These are phyloP conservation scores for Zeus faber DNA, from an alignment of 2,113 vertebrate species.

Conservation along the genomic window DNA sequence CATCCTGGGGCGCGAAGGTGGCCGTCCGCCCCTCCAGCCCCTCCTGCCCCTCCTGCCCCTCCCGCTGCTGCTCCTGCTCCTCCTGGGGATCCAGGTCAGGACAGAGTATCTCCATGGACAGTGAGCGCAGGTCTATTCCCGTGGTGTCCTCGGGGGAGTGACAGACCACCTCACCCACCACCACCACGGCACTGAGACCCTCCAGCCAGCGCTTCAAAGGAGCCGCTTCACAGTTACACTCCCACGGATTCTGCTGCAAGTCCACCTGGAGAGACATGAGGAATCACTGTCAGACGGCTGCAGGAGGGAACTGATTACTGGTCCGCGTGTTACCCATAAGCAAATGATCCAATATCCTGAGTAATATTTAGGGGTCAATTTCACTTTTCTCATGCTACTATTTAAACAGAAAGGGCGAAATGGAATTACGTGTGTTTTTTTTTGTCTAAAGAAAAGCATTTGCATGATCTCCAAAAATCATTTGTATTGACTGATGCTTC, in stretches of 20 bases:
- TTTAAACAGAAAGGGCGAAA: no score
- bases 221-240: constrained; percentile 91
- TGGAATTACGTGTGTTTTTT: no score
- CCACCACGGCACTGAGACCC: constrained; percentile 90
- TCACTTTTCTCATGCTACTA: no score
- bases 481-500: no score
- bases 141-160: constrained; percentile 85
- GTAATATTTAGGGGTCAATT: no score
- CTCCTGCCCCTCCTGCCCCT: constrained; percentile 5
- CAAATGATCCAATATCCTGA: no score
- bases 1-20: constrained; percentile 64
- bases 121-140: constrained; percentile 82
- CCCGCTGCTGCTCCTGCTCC: constrained; percentile 26
- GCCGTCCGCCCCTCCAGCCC: constrained; percentile 53
- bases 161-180: constrained; percentile 91
- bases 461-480: no score
- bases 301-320: no score
- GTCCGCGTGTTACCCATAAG: no score
- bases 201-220: constrained; percentile 97
- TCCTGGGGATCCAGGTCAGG: constrained; percentile 78
- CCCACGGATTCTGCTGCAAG: constrained; percentile 96
- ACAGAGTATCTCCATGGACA: constrained; percentile 85
- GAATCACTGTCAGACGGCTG: no score
- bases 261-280: constrained; percentile 87
- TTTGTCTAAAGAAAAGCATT: no score